Conservation (phyloP, 2,888 invertebrate genomes). For the Xestoiulus laeticollis region DNA sequence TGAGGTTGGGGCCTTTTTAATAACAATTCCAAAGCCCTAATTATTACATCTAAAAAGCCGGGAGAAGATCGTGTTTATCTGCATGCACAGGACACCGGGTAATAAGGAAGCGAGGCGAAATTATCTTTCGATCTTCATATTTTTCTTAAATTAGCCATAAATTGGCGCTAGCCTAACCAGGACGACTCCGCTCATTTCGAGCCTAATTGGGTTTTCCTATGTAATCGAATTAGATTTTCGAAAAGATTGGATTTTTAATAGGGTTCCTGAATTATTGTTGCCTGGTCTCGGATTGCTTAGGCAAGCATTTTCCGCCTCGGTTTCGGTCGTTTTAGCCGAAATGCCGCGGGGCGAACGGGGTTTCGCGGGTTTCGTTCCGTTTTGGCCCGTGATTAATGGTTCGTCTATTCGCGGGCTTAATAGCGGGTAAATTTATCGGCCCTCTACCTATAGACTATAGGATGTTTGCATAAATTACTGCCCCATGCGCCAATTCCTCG, state of each 20-base stretch:
- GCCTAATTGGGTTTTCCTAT: constrained; percentile 11
- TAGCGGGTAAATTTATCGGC: background rate
- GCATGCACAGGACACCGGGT: no score
- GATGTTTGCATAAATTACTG: background rate
- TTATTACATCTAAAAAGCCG: no score
- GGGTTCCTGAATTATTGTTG: background rate
- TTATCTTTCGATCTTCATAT: background rate
- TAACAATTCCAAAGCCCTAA: no score
- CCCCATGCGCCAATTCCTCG: background rate
- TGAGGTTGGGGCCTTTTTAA: no score
- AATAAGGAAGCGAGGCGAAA: background rate
- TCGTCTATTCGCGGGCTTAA: background rate
- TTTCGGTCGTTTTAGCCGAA: background rate
- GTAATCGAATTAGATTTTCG: constrained; percentile 7
- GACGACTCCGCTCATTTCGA: background rate
- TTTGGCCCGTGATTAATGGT: background rate
- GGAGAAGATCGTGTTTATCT: no score
- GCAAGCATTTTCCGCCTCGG: background rate
- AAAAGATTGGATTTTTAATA: background rate
- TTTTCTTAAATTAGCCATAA: background rate
- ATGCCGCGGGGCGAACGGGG: background rate
- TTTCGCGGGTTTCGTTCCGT: background rate
- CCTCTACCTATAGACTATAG: background rate
- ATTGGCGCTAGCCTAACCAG: background rate
- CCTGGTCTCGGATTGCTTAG: background rate